Base-by-base conservation (phyloP, 1,140 invertebrate species). In the Drosophila funebris region DNA sequence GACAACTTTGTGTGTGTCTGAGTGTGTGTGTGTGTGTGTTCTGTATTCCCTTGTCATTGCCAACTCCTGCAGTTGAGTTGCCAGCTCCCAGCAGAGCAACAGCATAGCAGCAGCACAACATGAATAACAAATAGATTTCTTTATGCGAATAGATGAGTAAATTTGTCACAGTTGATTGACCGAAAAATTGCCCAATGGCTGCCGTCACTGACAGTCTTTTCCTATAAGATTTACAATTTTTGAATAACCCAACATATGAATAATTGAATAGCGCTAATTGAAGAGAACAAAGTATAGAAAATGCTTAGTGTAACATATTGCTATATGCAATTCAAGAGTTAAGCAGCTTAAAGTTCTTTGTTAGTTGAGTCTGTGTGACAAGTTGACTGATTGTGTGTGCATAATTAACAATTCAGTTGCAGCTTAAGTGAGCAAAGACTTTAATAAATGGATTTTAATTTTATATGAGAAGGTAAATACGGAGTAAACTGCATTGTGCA, bases 101-200 rank as follows among this genome's bases (percentile, higher is more conserved):
- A 54, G 29, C 44, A 24, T 41, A 48, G 27, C 46, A 43, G 31
- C 67, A 52, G 27, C 53, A 16, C 58, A 63, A 50, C 58, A 29
- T 67, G 69, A 72, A 72, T 72, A 72, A 72, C 46, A 72, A 72
- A 72, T 72, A 53, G 62, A 54, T 57, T 67, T 72, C 56, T 67
- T 67, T 53, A 52, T 71, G 53, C 43, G 68, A 71, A 66, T 57
- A 66, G 69, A 67, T 72, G 62, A 67, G 43, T 52, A 58, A 67
- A 72, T 72, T 72, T 72, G 62, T 72, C 53, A 58, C 53, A 67
- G 50, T 72, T 72, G 62, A 72, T 72, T 72, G 69, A 67, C 69
- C 69, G 63, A 72, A 67, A 72, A 72, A 72, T 67, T 67, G 44
- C 22, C 11, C n/a, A 29, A 36, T 13, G n/a, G n/a, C 9, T 36